Percentiles rank a stretch among this genome's conserved stretches.
phyloP scores from a whole-genome alignment of 2,888 invertebrate species.

The Pelosia muscerda region DNA sequence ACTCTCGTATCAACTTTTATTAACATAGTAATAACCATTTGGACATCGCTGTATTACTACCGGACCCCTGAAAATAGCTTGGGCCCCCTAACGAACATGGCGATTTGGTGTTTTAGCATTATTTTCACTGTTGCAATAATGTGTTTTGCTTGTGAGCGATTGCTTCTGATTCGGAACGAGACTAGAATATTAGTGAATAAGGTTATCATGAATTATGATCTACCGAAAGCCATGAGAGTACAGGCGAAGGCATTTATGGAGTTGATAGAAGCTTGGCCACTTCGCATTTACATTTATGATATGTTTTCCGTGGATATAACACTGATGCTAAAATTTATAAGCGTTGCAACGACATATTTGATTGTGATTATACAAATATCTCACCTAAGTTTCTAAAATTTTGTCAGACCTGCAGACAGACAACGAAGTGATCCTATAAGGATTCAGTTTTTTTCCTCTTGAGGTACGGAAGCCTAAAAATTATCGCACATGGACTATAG shows the following conservation, averaged over 20 bases:
- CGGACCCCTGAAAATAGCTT: slow-evolving; percentile 31
- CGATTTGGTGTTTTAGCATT: slow-evolving; percentile 62
- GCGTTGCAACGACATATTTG: slow-evolving; percentile 73
- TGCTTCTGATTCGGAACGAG: slow-evolving; percentile 59
- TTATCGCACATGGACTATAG: too few species aligned
- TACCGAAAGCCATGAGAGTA: slow-evolving; percentile 64
- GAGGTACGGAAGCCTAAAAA: too few species aligned
- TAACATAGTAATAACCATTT: slow-evolving; percentile 67
- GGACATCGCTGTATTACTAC: slow-evolving; percentile 63
- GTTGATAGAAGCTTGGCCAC: slow-evolving; percentile 69
- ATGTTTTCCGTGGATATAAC: slow-evolving; percentile 75
- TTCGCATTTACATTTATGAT: slow-evolving; percentile 65
- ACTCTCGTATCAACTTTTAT: slow-evolving; percentile 66
- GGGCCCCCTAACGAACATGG: slow-evolving; percentile 54
- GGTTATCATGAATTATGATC: slow-evolving; percentile 70
- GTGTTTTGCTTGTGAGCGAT: slow-evolving; percentile 63
- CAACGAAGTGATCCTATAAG: too few species aligned
- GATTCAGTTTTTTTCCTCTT: background rate
- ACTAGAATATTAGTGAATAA: slow-evolving; percentile 69
- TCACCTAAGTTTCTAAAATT: slow-evolving; percentile 62
- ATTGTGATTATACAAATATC: slow-evolving; percentile 75
- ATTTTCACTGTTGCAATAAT: slow-evolving; percentile 60
- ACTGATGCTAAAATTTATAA: slow-evolving; percentile 73
- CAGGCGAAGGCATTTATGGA: slow-evolving; percentile 75
- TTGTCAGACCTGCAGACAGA: too few species aligned